phyloP scores from a whole-genome alignment of 64 coral and sea anemone genomes.

The Catalaphyllia jardinei region DNA sequence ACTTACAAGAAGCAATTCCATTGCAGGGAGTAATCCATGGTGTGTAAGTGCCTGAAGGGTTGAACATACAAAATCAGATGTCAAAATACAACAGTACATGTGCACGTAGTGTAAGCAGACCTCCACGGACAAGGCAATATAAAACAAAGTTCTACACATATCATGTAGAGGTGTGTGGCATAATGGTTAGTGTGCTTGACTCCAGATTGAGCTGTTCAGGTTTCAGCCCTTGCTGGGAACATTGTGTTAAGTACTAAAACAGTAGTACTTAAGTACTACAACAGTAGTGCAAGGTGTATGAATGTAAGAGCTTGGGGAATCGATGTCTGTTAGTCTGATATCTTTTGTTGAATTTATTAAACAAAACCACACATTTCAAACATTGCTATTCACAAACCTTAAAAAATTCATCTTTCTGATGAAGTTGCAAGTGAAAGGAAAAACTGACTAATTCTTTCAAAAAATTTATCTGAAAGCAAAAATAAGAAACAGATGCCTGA shows the following conservation, averaged over 20 bases:
- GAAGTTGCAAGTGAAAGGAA: constrained; percentile 85
- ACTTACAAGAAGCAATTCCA: constrained; percentile 94
- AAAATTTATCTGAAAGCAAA: constrained; percentile 76
- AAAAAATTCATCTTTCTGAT: constrained; percentile 97
- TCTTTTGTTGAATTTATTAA: background rate
- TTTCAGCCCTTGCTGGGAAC: too few relatives aligned
- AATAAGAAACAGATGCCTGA: background rate
- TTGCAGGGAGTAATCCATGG: constrained; percentile 82
- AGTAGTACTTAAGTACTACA: too few relatives aligned
- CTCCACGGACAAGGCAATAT: too few relatives aligned
- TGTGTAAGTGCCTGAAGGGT: constrained; percentile 73
- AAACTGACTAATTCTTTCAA: constrained; percentile 93
- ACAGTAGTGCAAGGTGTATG: too few relatives aligned
- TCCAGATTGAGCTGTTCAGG: too few relatives aligned
- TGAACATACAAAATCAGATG: background rate
- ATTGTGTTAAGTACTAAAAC: too few relatives aligned
- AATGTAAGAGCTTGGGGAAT: too few relatives aligned
- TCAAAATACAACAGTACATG: background rate
- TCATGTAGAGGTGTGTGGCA: too few relatives aligned
- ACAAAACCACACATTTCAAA: background rate
- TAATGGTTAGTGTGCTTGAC: too few relatives aligned
- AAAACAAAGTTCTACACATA: too few relatives aligned
- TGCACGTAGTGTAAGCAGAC: background rate
- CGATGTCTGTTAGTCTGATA: too few relatives aligned
- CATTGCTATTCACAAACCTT: constrained; percentile 61